These are phyloP conservation scores for Stigmatopora nigra DNA, from an alignment of 2,113 vertebrate genomes.

Conservation along the genomic window DNA sequence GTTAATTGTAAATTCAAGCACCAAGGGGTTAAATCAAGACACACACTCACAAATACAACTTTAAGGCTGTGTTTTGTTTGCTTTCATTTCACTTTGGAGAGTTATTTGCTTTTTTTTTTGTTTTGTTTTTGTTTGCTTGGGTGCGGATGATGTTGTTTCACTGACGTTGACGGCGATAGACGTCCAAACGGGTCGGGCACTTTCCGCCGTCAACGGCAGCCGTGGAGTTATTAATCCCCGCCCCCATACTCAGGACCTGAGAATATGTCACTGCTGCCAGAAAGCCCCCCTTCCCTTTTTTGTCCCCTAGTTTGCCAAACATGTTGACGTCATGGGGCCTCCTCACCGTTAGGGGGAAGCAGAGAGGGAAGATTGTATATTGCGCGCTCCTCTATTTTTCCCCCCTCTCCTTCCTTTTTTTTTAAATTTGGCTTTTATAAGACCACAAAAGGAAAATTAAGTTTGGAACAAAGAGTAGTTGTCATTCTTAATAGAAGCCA, in stretches of 20 bases:
- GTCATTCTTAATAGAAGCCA: too few species aligned
- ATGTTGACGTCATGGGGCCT: slow-evolving; percentile 23
- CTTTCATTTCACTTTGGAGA: slow-evolving; percentile 48
- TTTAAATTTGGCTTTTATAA: slow-evolving; percentile 47
- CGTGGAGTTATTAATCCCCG: too few species aligned
- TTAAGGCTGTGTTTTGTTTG: slow-evolving; percentile 65
- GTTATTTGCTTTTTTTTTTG: slow-evolving; percentile 40
- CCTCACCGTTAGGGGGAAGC: slow-evolving; percentile 45
- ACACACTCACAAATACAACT: slow-evolving; percentile 63
- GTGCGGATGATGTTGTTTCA: too few species aligned
- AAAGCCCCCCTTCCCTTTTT: slow-evolving; percentile 32
- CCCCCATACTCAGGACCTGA: slow-evolving; percentile 64
- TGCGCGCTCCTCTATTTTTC: slow-evolving; percentile 7
- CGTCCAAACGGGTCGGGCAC: too few species aligned
- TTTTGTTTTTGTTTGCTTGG: slow-evolving; percentile 29
- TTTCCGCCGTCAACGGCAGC: too few species aligned
- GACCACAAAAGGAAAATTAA: slow-evolving; percentile 50
- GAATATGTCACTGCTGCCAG: slow-evolving; percentile 65
- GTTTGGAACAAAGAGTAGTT: slow-evolving; percentile 31
- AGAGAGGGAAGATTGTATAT: slow-evolving; percentile 44
- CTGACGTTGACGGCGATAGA: too few species aligned
- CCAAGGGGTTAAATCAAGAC: slow-evolving; percentile 40
- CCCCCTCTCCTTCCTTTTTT: slow-evolving; percentile 17
- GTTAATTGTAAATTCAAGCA: too few species aligned
- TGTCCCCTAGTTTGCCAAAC: slow-evolving; percentile 1